Base-by-base conservation (phyloP, 2,797 vertebrate species). In the Channallabes apus region DNA sequence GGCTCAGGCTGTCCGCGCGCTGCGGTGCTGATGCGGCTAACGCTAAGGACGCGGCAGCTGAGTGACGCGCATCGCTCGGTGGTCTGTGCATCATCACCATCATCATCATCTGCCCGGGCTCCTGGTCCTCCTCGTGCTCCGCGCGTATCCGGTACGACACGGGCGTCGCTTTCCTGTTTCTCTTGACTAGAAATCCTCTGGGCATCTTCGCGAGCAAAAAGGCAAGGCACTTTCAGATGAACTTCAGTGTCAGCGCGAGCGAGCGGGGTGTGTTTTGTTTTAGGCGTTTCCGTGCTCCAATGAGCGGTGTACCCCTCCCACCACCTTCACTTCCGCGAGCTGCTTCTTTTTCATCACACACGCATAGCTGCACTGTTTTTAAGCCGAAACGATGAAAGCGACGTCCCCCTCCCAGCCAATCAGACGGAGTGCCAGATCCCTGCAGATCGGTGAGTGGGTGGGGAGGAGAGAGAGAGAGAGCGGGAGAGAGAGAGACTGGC, bases 161-260 rank as follows among this genome's bases (percentile, higher is more conserved):
- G 75, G 95, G 94, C 80, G 93, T 94, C 86, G 95, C 90, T 89
- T 95, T 96, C 91, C 93, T 95, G 94, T 94, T 97, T 89, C 97
- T 91, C 91, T 98, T 98, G 85, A 98, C 97, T 90, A 98, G 90
- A 91, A 98, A 98, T 77, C 97, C 97, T 90, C 97, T 94, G 62
- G 97, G 97, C 97, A 98, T 97, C 93, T 92, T 95, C 84, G 86
- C 86, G 75, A 35, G 76, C 65, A 59, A 83, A 80, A 27, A 41
- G 38, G 83, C 54, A 87, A 93, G 92, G 94, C 94, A 92, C 94
- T 91, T 90, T n/a, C 72, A 89, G 86, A 86, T 15, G 86, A 68
- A 80, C 62, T 32, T 35, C 62, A 27, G 27, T 15, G 82, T 12
- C 46, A 51, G 12, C 38, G 46, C 46, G 46, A 51, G 46, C 58